Percentiles rank a stretch among this genome's conserved stretches.
Conservation (phyloP, 1,140 invertebrate genomes). For the Brachionus paranguensis region DNA sequence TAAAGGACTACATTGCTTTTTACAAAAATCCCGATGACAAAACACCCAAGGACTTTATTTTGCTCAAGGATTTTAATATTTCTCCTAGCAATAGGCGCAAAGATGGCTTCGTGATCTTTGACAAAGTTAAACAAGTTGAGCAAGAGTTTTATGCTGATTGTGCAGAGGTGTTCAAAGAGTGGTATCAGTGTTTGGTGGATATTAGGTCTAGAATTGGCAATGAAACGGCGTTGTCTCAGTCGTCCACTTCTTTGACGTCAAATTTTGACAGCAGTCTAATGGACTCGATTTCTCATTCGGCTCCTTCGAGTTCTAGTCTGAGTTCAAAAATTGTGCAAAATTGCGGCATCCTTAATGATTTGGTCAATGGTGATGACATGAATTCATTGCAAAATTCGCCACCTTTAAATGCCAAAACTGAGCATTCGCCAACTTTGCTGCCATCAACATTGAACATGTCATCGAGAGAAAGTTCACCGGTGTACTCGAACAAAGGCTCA, state of each 20-base stretch:
- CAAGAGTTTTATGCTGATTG: constrained; percentile 33
- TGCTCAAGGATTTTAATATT: constrained; percentile 35
- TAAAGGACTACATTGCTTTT: constrained; percentile 30
- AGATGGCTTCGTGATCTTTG: constrained; percentile 14
- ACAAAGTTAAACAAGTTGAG: constrained; percentile 31
- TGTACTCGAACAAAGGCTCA: not conserved
- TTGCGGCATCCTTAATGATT: not conserved
- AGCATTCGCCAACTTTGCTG: not conserved
- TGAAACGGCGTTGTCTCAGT: not conserved
- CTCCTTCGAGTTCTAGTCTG: not conserved
- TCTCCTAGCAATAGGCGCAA: not conserved
- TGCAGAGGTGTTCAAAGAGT: not conserved
- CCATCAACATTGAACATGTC: not conserved
- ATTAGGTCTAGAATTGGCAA: not conserved
- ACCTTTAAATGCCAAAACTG: too few relatives aligned
- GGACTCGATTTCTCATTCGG: not conserved
- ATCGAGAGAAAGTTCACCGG: constrained; percentile 4
- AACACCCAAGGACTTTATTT: constrained; percentile 14
- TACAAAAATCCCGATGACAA: constrained; percentile 35
- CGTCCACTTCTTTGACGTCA: not conserved
- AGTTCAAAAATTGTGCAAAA: not conserved
- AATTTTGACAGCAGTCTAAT: not conserved
- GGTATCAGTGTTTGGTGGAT: constrained; percentile 3
- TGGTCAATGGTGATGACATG: not conserved
- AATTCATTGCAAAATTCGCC: not conserved